Percentiles rank a stretch among this genome's conserved stretches.
phyloP scores from a whole-genome alignment of 1,140 invertebrate species.

The Drosophila grimshawi region DNA sequence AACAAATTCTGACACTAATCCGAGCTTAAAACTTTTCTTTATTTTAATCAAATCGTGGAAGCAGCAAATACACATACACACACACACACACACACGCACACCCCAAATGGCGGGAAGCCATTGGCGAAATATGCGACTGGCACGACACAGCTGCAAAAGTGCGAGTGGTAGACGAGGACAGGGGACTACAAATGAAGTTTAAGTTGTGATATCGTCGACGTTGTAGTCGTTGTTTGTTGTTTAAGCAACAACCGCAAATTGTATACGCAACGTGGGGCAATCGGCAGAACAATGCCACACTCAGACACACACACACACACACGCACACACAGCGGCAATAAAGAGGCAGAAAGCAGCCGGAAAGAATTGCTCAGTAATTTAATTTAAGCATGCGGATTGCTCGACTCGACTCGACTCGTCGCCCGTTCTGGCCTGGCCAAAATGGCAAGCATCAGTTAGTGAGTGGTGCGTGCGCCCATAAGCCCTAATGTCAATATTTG shows the following conservation, averaged over 20 bases:
- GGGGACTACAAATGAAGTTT: conserved; percentile 22
- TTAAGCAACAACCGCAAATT: conserved; percentile 56
- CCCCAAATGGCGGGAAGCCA: conserved; percentile 56
- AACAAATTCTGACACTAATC: conserved; percentile 75
- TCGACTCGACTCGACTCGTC: background rate
- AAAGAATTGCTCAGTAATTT: conserved; percentile 81
- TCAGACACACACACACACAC: background rate
- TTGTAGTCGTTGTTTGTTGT: too few relatives aligned
- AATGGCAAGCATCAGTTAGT: conserved; percentile 60
- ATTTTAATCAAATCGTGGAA: conserved; percentile 74
- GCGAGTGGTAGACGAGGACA: background rate
- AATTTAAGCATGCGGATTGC: conserved; percentile 67
- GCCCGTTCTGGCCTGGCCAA: conserved; percentile 13
- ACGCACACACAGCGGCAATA: conserved; percentile 17
- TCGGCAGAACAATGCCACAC: conserved; percentile 51
- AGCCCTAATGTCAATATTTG: conserved; percentile 81
- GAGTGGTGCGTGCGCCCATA: conserved; percentile 76
- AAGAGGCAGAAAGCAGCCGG: conserved; percentile 61
- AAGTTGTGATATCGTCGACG: conserved; percentile 11
- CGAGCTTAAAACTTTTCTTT: conserved; percentile 81
- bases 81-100: background rate
- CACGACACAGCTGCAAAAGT: conserved; percentile 43
- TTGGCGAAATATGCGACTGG: conserved; percentile 54
- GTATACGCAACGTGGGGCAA: conserved; percentile 57
- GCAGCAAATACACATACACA: background rate